phyloP scores from a whole-genome alignment of 2,888 invertebrate species.

The Fragum sueziense region DNA sequence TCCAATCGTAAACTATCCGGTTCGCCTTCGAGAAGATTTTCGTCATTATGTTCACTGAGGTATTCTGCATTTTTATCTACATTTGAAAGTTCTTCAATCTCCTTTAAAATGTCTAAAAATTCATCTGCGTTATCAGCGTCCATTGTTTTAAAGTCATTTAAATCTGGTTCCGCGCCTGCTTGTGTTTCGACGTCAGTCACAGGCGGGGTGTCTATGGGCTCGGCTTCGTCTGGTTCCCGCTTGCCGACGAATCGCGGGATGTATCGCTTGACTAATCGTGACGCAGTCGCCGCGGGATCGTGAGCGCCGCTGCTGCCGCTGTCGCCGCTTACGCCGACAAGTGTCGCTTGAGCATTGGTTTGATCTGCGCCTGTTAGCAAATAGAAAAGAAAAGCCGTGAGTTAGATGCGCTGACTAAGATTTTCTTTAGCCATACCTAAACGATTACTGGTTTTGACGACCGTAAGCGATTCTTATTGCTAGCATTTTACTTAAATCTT shows the following conservation, averaged over 20 bases:
- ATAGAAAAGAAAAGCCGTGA: slow-evolving; percentile 26
- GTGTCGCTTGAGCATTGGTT: slow-evolving; percentile 45
- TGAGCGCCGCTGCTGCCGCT: slow-evolving; percentile 44
- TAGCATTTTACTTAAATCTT: too few relatives aligned
- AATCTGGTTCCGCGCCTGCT: neutral
- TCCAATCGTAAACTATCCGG: neutral
- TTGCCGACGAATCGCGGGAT: slow-evolving; percentile 61
- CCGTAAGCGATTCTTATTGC: too few relatives aligned
- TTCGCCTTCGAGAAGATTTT: neutral
- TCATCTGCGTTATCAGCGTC: slow-evolving; percentile 15
- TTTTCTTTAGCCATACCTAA: too few relatives aligned
- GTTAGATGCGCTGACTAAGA: slow-evolving; percentile 2
- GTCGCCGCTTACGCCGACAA: slow-evolving; percentile 37
- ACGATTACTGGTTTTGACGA: slow-evolving; percentile 4
- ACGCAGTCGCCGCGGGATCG: slow-evolving; percentile 20
- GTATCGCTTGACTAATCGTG: slow-evolving; percentile 50
- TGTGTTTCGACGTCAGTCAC: neutral
- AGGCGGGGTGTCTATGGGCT: neutral
- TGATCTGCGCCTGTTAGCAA: slow-evolving; percentile 55
- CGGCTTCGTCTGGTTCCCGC: slow-evolving; percentile 31
- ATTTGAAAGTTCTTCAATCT: slow-evolving; percentile 12
- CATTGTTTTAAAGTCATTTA: neutral
- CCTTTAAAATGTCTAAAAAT: slow-evolving; percentile 1
- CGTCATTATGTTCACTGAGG: neutral
- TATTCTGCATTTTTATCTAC: neutral